Conservation (phyloP, 2,888 invertebrate species). For the Epistrophe grossulariae region DNA sequence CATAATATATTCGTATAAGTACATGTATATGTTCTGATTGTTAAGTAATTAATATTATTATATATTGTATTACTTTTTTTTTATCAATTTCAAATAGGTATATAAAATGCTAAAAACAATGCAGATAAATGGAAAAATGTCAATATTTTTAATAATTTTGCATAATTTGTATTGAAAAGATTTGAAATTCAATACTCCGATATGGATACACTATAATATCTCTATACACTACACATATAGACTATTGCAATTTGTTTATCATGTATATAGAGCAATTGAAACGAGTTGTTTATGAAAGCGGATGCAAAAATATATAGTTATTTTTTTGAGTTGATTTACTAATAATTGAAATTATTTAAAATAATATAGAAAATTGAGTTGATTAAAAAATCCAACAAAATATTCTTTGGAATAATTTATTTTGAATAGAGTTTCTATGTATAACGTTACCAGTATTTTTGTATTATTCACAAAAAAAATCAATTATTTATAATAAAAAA, state of each 20-base stretch:
- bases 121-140: background rate
- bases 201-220: background rate
- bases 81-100: background rate
- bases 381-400: background rate
- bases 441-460: too few species aligned
- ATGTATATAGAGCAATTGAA: background rate
- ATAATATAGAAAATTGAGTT: background rate
- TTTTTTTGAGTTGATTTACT: background rate
- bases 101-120: background rate
- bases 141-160: conserved; percentile 20
- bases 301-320: background rate
- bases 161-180: conserved; percentile 17
- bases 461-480: too few species aligned
- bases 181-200: conserved; percentile 11
- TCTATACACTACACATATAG: background rate
- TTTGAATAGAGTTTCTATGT: too few species aligned
- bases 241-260: background rate
- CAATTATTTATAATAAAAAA: too few species aligned
- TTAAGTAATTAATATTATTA: conserved; percentile 42
- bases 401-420: too few species aligned
- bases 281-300: conserved; percentile 2
- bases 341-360: conserved; percentile 1
- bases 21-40: conserved; percentile 30
- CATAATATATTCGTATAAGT: background rate
- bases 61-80: background rate